phyloP scores from a whole-genome alignment of 2,797 vertebrate genomes.

The Fistularia commersonii region DNA sequence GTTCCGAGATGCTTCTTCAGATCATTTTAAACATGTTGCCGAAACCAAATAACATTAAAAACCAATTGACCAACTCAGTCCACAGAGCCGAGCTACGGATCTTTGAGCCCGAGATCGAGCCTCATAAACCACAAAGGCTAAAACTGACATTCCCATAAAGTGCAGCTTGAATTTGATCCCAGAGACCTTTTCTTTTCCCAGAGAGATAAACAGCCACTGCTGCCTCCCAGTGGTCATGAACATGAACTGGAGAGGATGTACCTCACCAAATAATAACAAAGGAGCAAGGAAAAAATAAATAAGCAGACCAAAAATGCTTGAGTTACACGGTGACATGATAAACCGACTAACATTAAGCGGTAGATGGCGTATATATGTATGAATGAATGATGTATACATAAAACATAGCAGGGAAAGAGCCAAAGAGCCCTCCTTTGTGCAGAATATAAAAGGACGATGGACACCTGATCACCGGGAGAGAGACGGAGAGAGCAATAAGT shows the following conservation, averaged over 20 bases:
- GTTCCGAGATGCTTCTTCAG: not conserved
- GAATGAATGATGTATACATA: not conserved
- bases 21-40: not conserved
- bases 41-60: not conserved
- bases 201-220: constrained; percentile 18
- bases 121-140: too few species aligned
- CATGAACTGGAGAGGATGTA: constrained; percentile 13
- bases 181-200: constrained; percentile 18
- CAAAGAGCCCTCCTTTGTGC: constrained; percentile 51
- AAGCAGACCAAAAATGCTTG: not conserved
- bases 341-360: not conserved
- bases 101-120: not conserved
- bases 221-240: constrained; percentile 44
- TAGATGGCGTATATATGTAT: not conserved
- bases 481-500: constrained; percentile 54
- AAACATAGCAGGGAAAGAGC: constrained; percentile 1
- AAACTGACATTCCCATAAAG: not conserved
- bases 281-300: not conserved
- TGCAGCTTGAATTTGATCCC: constrained; percentile 3
- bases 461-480: constrained; percentile 61
- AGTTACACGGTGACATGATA: too few species aligned
- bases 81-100: not conserved
- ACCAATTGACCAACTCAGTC: not conserved
- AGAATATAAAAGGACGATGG: constrained; percentile 55
- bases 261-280: not conserved